phyloP scores from a whole-genome alignment of 2,797 vertebrate species.

The Chiloscyllium punctatum region DNA sequence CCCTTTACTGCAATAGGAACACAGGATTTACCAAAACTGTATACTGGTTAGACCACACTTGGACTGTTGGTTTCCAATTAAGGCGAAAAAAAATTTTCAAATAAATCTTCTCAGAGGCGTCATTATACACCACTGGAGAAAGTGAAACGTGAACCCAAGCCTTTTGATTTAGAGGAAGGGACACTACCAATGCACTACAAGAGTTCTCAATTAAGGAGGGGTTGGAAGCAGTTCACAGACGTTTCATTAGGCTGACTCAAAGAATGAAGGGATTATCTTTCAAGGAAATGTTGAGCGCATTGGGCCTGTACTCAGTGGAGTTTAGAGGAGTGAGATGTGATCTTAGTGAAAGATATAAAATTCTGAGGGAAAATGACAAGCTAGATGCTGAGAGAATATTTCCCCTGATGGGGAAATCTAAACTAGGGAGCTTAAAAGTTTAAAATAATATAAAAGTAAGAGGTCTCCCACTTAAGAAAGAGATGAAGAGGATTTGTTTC shows the following conservation, averaged over 20 bases:
- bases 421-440: not conserved
- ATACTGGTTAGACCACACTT: not conserved
- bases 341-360: not conserved
- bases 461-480: not conserved
- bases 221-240: not conserved
- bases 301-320: not conserved
- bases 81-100: no score
- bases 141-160: no score
- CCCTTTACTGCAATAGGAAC: not conserved
- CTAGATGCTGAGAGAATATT: not conserved
- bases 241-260: not conserved
- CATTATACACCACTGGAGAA: no score
- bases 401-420: not conserved
- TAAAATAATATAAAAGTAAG: not conserved
- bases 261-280: not conserved
- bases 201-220: not conserved
- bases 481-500: not conserved
- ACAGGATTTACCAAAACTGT: not conserved
- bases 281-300: not conserved
- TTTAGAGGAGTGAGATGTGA: not conserved
- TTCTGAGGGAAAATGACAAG: not conserved
- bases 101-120: no score
- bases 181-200: no score
- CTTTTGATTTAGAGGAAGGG: no score
- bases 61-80: not conserved